A percentile compares a stretch with the other conserved stretches of the same genome.
Conservation (phyloP, 2,113 vertebrate species). For the Scatophagus argus region DNA sequence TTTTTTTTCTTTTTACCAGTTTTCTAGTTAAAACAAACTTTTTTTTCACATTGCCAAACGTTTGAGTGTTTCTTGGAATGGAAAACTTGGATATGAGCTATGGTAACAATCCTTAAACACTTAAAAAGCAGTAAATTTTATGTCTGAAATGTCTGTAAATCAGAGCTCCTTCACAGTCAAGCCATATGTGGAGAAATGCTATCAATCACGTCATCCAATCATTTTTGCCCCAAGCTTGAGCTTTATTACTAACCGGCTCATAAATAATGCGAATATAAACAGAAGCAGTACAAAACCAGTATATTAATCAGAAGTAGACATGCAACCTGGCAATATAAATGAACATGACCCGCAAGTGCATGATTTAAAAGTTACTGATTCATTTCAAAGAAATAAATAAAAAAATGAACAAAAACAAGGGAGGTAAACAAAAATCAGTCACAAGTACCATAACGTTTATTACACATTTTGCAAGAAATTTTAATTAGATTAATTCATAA, state of each 20-base stretch:
- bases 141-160: conserved; percentile 20
- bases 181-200: background rate
- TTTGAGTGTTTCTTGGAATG: conserved; percentile 5
- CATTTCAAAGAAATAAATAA: background rate
- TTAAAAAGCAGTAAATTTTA: conserved; percentile 14
- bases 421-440: background rate
- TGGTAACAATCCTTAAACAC: conserved; percentile 2
- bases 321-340: conserved; percentile 31
- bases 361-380: background rate
- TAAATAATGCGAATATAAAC: conserved; percentile 58
- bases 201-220: conserved; percentile 55
- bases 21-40: conserved; percentile 37
- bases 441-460: background rate
- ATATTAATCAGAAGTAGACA: conserved; percentile 44
- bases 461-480: background rate
- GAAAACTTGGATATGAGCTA: conserved; percentile 1
- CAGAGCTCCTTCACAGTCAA: conserved; percentile 8
- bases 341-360: background rate
- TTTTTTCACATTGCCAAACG: conserved; percentile 11
- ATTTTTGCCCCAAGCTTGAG: conserved; percentile 43
- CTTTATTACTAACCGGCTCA: conserved; percentile 43
- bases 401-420: background rate
- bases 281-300: conserved; percentile 25
- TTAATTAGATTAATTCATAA: too few relatives aligned
- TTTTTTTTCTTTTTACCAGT: conserved; percentile 36